Base-by-base conservation (phyloP, 2,888 invertebrate species). In the Ichneumoninae sp. region DNA sequence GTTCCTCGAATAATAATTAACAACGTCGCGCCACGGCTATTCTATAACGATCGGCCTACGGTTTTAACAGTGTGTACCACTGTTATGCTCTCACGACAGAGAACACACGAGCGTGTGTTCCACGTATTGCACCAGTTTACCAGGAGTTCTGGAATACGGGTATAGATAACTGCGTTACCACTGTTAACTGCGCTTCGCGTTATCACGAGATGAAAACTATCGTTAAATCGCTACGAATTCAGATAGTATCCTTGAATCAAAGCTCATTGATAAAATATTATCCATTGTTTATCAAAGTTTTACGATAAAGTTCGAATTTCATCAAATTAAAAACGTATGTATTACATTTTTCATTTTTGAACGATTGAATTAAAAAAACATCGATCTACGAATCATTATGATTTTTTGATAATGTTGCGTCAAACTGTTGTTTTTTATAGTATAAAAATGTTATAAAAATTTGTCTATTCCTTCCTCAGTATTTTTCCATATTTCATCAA, bases 1-100 rank as follows among this genome's bases (percentile, higher is more conserved):
- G 76, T 65, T 76, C 66, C 63, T 30, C 63, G 74, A 60, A 74
- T 74, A 63, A 74, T 74, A 74, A 74, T 74, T 74, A 74, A 74
- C 74, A 74, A 47, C 74, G n/a, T 76, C 36, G 66, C 76, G 65
- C 66, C 40, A 63, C 52, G 52, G 22, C 50, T 52, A 26, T 65
- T 36, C 40, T 66, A 33, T 33, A 52, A 66, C 76, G 50, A 76
- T 76, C 47, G 65, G 65, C n/a, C 33, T 33, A 50, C 65, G 33
- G 33, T 30, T 47, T 75, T 30, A 74, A 74, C 74, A 63, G 73
- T 71, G 60, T 26, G 74, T 63, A 47, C 19, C 63, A 60, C 74
- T 74, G 63, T 74, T 63, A 16, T 47, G 54, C 36, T 36, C 63
- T 47, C 13, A 16, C 44, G 44, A 16, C 16, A 47, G 44, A 47